A percentile compares a stretch with the other conserved stretches of the same genome.
Evolutionary conservation across 2,113 vertebrate genomes (phyloP).

Genomic region (Nyctereutes procyonoides): DNA sequence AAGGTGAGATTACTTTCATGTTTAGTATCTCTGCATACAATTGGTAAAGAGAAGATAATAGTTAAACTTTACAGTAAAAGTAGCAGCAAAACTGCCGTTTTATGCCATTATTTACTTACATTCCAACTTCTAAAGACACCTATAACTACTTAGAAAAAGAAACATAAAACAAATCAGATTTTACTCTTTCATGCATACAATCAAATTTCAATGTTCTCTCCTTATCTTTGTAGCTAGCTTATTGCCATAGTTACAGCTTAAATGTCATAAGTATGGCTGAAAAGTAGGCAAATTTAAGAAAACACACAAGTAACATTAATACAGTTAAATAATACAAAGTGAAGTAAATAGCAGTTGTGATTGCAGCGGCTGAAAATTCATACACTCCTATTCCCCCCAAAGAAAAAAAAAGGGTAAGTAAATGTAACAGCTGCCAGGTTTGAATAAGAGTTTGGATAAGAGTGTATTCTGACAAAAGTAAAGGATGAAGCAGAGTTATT

Average conservation of each 20-base stretch:
- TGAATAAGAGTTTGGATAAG: background rate
- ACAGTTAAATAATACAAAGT: background rate
- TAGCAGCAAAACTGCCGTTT: background rate
- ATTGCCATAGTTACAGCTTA: background rate
- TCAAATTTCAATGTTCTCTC: conserved; percentile 46
- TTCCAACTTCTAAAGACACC: background rate
- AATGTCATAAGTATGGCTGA: background rate
- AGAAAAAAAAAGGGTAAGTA: background rate
- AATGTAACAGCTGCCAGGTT: background rate
- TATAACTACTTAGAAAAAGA: background rate
- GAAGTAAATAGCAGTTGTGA: background rate
- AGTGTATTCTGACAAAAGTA: background rate
- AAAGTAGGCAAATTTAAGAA: conserved; percentile 13
- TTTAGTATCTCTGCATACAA: background rate
- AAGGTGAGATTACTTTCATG: conserved; percentile 34
- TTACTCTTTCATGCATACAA: conserved; percentile 51
- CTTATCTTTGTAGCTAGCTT: background rate
- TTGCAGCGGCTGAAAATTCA: background rate
- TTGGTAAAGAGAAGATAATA: background rate
- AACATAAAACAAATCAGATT: conserved; percentile 5
- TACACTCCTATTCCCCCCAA: background rate
- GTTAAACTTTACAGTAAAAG: background rate
- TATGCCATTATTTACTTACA: background rate
- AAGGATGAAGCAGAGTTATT: background rate
- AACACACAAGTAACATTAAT: background rate